phyloP scores from a whole-genome alignment of 2,888 invertebrate species.

The Tubiluchus corallicola region DNA sequence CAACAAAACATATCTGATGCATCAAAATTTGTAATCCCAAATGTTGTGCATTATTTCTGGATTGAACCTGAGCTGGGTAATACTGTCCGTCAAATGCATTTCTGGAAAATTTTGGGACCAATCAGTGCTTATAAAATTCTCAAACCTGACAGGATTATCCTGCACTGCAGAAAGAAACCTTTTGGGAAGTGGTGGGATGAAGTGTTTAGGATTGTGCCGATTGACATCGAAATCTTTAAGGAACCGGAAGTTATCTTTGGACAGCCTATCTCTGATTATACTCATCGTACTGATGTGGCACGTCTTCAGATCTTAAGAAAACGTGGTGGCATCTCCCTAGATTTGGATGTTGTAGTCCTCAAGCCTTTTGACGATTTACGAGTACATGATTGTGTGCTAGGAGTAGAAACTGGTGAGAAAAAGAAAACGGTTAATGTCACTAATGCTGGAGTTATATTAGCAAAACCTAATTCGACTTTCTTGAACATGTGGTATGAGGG shows the following conservation, averaged over 20 bases:
- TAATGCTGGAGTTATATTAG: background rate
- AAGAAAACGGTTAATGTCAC: background rate
- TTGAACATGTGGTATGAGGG: background rate
- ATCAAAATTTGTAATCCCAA: too few species aligned
- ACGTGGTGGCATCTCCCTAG: conserved; percentile 15
- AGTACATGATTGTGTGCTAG: conserved; percentile 9
- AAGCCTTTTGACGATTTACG: conserved; percentile 13
- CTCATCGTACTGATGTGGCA: conserved; percentile 12
- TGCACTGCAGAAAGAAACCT: background rate
- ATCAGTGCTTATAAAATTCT: background rate
- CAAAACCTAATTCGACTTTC: background rate
- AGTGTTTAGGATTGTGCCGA: background rate
- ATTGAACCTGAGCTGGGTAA: background rate
- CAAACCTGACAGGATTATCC: background rate
- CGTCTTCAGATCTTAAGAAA: conserved; percentile 14
- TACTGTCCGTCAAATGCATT: background rate
- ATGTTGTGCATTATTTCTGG: conserved; percentile 1
- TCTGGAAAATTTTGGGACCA: background rate
- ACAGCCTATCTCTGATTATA: background rate
- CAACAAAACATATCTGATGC: too few species aligned
- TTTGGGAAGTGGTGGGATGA: background rate
- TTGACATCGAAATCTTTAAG: background rate
- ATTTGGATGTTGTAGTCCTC: conserved; percentile 15
- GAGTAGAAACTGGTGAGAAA: background rate
- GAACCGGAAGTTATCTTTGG: background rate